phyloP scores from a whole-genome alignment of 1,140 invertebrate genomes.

The Wasmannia auropunctata region DNA sequence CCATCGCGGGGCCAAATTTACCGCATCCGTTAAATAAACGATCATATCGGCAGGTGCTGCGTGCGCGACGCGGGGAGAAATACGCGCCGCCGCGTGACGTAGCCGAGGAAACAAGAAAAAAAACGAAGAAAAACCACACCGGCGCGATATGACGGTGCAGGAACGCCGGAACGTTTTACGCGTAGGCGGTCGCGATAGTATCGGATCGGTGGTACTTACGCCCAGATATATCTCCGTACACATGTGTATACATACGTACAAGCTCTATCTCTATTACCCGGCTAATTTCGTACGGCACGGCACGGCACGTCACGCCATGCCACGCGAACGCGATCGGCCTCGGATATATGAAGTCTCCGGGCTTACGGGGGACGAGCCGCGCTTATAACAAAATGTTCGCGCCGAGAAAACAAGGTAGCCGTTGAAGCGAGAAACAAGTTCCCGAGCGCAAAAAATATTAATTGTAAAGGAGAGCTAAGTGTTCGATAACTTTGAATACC shows the following conservation, averaged over 20 bases:
- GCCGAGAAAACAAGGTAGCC: not conserved
- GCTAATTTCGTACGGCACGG: conserved; percentile 56
- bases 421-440: conserved; percentile 3
- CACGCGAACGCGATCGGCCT: not conserved
- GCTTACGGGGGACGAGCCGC: conserved; percentile 5
- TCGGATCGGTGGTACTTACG: conserved; percentile 49
- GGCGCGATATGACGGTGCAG: conserved; percentile 45
- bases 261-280: conserved; percentile 66
- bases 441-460: conserved; percentile 25
- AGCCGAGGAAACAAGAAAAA: not conserved
- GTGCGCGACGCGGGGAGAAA: conserved; percentile 13
- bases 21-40: conserved; percentile 14
- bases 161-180: conserved; percentile 24
- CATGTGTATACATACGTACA: not conserved
- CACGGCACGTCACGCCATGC: not conserved
- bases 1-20: conserved; percentile 40
- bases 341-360: conserved; percentile 23
- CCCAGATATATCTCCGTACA: conserved; percentile 21
- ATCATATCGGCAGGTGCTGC: conserved; percentile 48
- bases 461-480: conserved; percentile 44
- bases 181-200: conserved; percentile 47
- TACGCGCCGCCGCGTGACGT: not conserved
- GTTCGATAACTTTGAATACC: conserved; percentile 59
- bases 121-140: conserved; percentile 38
- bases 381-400: conserved; percentile 39